phyloP scores from a whole-genome alignment of 2,888 invertebrate species.

The Colostygia pectinataria region DNA sequence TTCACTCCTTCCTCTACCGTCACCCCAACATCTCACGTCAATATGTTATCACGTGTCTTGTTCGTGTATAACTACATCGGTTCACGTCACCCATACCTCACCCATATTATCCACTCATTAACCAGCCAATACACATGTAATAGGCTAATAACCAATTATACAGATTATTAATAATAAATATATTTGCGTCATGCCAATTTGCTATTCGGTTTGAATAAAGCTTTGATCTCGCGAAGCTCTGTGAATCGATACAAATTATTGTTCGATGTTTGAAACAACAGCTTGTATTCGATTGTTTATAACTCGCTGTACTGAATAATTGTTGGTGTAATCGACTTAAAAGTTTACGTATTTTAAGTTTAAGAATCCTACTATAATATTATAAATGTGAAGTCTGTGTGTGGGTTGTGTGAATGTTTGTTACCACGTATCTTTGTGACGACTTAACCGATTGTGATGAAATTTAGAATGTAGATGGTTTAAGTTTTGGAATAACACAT shows the following conservation, averaged over 20 bases:
- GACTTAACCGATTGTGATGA: no score
- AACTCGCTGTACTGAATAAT: conserved; percentile 42
- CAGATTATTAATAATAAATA: conserved; percentile 68
- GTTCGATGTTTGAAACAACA: conserved; percentile 65
- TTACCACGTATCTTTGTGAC: no score
- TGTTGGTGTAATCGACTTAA: conserved; percentile 45
- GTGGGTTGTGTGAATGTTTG: no score
- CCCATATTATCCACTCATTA: conserved; percentile 69
- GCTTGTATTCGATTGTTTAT: conserved; percentile 52
- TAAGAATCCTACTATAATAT: no score
- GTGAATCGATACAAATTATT: conserved; percentile 65
- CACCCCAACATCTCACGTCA: conserved; percentile 14
- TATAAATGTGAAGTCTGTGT: no score
- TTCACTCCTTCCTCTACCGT: neutral
- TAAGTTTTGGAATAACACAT: no score
- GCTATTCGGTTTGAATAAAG: conserved; percentile 61
- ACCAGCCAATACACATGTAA: conserved; percentile 62
- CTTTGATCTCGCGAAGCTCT: conserved; percentile 69
- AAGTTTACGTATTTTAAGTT: no score
- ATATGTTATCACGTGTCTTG: conserved; percentile 32
- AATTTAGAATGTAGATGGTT: no score
- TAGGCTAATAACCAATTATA: conserved; percentile 79
- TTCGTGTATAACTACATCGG: conserved; percentile 38
- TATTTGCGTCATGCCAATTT: conserved; percentile 73
- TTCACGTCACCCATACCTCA: conserved; percentile 41